Conservation (phyloP, 2,797 vertebrate genomes). For the Hoplostethus mediterraneus region DNA sequence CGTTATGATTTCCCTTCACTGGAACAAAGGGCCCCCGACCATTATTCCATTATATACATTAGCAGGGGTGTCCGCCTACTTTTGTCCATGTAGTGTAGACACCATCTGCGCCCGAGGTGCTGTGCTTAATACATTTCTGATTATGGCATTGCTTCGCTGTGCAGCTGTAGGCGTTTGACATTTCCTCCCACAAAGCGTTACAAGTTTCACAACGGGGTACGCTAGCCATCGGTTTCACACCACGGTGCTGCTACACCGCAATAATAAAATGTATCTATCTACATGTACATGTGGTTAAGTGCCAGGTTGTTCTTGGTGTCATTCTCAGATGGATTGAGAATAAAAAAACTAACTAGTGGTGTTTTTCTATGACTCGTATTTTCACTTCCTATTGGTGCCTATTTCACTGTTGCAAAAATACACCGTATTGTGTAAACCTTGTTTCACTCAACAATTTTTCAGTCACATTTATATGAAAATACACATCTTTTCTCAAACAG, state of each 20-base stretch:
- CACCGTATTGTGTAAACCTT: background rate
- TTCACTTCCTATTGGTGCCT: constrained; percentile 64
- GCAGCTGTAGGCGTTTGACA: constrained; percentile 15
- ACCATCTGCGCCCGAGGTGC: background rate
- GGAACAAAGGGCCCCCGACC: too few species aligned
- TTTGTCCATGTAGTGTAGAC: background rate
- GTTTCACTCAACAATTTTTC: background rate
- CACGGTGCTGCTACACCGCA: background rate
- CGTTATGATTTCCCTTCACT: too few species aligned
- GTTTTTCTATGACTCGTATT: constrained; percentile 10
- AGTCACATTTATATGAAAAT: background rate
- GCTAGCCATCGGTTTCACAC: background rate
- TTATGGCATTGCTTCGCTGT: constrained; percentile 40
- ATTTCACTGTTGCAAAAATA: constrained; percentile 26
- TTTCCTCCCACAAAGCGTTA: constrained; percentile 47
- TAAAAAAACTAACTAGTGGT: constrained; percentile 6
- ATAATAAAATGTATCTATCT: too few species aligned
- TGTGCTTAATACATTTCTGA: too few species aligned
- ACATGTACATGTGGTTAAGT: background rate
- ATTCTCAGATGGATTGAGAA: constrained; percentile 2
- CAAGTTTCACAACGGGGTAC: background rate
- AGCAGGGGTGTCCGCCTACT: too few species aligned
- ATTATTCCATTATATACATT: too few species aligned
- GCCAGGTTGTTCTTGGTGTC: background rate
- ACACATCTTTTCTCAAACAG: background rate